Evolutionary conservation across 2,888 invertebrate genomes (phyloP), one percentile per base, ranked within the genome.

Genomic region (Sclerodermus sp.): DNA sequence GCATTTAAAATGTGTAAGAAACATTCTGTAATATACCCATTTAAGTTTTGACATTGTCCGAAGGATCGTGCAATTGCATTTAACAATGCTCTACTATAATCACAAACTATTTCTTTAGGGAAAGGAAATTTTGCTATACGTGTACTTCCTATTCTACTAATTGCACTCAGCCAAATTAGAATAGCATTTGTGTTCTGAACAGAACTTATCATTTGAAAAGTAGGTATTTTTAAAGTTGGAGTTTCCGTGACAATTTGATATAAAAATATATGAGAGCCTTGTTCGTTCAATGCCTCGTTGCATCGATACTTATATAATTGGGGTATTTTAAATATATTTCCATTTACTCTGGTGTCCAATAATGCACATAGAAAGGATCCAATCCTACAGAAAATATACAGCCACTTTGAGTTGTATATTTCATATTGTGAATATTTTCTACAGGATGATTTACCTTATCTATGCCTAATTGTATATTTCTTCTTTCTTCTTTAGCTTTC

Each of bases 11-110:
- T 23, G 9, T 17, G 16, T 1, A 4, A 1, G 12, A 39, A 39
- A 12, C 39, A 46, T n/a, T 23, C 3, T 6, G 10, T 8, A 16
- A 46, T 39, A 18, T 39, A 46, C 23, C 30, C 9, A 30, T 46
- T 36, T 17, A 51, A 9, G 6, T 30, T 51, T 51, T 42, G 45
- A 3, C 23, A 42, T 14, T 46, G 15, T 13, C 15, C 42, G 36
- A 51, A 51, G 15, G 41, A 47, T 45, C 40, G 16, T 32, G 42
- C 44, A 15, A 55, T 23, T 9, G 49, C 44, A 9, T 53, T 51
- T 31, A 58, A 18, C 16, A 55, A 29, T 10, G 55, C 58, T 41
- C 49, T 51, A 23, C 53, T 53, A 3, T 55, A 58, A 32, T 55
- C 50, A n/a, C 41, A 48, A 23, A 55, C 46, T 15, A 57, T 51